A percentile compares a stretch with the other conserved stretches of the same genome.
These are phyloP conservation scores for Lordiphosa stackelbergi DNA, from an alignment of 1,140 invertebrate genomes.

Conservation along the genomic window DNA sequence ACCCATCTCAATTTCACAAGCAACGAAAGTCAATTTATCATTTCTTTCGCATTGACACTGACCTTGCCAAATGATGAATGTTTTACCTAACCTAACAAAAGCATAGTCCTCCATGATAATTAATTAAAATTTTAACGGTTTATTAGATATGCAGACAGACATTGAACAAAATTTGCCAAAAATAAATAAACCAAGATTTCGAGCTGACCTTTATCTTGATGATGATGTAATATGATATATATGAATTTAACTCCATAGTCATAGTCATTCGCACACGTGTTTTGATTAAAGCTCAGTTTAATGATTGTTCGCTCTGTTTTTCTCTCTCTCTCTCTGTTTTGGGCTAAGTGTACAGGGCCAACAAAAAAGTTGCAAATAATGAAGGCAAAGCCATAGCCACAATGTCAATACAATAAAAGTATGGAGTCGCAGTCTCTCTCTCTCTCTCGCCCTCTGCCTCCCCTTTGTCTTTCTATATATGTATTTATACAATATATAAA, in stretches of 20 bases:
- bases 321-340: conserved; percentile 1
- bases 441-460: not conserved
- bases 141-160: conserved; percentile 11
- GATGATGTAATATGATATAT: conserved; percentile 35
- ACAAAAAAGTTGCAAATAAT: conserved; percentile 38
- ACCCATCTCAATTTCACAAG: not conserved
- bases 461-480: conserved; percentile 19
- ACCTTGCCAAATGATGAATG: conserved; percentile 23
- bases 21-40: conserved; percentile 15
- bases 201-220: conserved; percentile 44
- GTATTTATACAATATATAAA: conserved; percentile 17
- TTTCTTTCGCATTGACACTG: conserved; percentile 10
- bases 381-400: conserved; percentile 39
- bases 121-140: conserved; percentile 23
- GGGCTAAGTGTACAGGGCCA: conserved; percentile 25
- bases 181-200: conserved; percentile 1
- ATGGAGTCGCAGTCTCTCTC: conserved; percentile 12
- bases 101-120: conserved; percentile 1
- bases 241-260: not conserved
- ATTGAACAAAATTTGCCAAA: not conserved
- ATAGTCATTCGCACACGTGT: conserved; percentile 36
- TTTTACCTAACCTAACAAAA: conserved; percentile 8
- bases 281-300: conserved; percentile 47
- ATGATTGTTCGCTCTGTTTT: conserved; percentile 19
- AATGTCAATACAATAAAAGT: conserved; percentile 14